Base-by-base conservation (phyloP, 2,888 invertebrate genomes). In the Agapetus fuscipes region DNA sequence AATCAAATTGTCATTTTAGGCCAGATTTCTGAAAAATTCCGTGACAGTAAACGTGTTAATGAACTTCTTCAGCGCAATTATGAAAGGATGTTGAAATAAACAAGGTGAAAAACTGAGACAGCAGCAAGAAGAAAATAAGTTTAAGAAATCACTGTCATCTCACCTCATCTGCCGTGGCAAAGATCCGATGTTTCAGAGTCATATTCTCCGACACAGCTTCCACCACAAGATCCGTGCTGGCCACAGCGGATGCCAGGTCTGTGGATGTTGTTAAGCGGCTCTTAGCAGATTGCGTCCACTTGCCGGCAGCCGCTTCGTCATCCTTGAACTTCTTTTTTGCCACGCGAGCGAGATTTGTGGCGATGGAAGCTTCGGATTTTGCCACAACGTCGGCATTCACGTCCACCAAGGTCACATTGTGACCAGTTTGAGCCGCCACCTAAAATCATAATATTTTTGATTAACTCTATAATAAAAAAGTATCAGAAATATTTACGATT, bases 151-250 rank as follows among this genome's bases (percentile, higher is more conserved):
- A n/a, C n/a, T n/a, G n/a, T n/a, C n/a, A n/a, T n/a, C 68, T 58
- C 56, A 75, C 77, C 42, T 61, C 64, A 64, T 90, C 88, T 26
- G 89, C 64, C 43, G 69, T 66, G 39, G 73, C 69, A 55, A 90
- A 89, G 2, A 91, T 61, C 51, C 83, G 77, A 56, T 83, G 81
- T 58, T 86, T 87, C 0, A 79, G 60, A 34, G 76, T 77, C 42
- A 91, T 63, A 54, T 89, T 88, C 59, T 91, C 90, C 6, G 89
- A 78, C 54, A 90, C 83, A 6, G 90, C 90, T 63, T 91, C 90
- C 10, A 91, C 75, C 3, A 90, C 81, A 39, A 90, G 59, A 60
- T 88, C 87, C 1, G 81, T 68, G 13, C 72, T 63, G 56, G 76
- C 72, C 0, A 80, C 80, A 10, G 78, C 72, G 25, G 67, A 71